phyloP scores from a whole-genome alignment of 2,113 vertebrate species.

The Gavia stellata region DNA sequence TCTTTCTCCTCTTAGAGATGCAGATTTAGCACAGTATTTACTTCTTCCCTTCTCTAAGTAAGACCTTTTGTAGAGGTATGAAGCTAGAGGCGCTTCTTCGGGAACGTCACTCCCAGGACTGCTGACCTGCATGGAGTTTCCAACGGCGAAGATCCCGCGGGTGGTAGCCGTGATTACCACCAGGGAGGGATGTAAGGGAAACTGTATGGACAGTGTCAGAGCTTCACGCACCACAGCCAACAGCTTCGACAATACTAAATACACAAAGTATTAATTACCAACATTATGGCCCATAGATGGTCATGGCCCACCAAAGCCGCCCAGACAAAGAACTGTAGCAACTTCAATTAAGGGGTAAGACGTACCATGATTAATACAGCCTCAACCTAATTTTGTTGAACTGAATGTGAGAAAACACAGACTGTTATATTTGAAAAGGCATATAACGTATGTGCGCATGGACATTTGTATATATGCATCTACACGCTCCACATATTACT shows the following conservation, averaged over 20 bases:
- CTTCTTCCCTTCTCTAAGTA: background rate
- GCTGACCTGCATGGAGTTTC: background rate
- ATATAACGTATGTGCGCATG: background rate
- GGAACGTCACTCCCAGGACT: background rate
- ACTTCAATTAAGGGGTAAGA: background rate
- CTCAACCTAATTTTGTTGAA: background rate
- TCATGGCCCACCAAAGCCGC: background rate
- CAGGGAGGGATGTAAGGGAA: background rate
- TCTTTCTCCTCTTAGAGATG: background rate
- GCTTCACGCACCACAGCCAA: background rate
- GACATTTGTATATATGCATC: slow-evolving; percentile 29
- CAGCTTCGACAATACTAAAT: background rate
- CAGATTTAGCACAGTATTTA: background rate
- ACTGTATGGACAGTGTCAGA: background rate
- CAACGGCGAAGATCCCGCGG: accelerated
- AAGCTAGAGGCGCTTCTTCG: background rate
- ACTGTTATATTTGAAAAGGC: slow-evolving; percentile 33
- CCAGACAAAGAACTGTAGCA: background rate
- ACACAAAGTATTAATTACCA: slow-evolving; percentile 18
- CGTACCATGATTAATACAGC: background rate
- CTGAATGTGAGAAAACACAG: slow-evolving; percentile 21
- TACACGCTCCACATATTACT: background rate
- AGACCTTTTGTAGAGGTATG: background rate
- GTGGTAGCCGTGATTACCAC: background rate
- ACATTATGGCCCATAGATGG: background rate